These are phyloP conservation scores for Zosterops borbonicus DNA, from an alignment of 2,113 vertebrate genomes.

Conservation along the genomic window DNA sequence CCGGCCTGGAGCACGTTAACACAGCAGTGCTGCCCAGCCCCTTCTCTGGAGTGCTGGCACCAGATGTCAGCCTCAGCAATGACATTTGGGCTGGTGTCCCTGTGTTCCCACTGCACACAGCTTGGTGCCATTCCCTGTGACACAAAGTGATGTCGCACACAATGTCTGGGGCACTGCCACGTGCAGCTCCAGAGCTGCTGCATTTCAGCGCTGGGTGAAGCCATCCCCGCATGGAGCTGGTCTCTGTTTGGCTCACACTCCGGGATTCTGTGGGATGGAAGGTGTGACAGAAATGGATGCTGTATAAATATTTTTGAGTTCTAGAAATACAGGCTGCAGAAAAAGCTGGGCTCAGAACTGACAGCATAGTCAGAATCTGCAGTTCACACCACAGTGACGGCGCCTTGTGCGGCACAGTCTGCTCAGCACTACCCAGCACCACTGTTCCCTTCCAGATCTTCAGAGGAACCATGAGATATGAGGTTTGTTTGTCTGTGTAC, in stretches of 20 bases:
- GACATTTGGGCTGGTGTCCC: background rate
- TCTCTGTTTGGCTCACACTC: background rate
- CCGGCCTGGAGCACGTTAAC: accelerated
- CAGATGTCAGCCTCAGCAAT: background rate
- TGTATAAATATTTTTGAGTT: slow-evolving; percentile 16
- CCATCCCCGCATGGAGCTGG: accelerated
- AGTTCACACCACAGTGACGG: background rate
- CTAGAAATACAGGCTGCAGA: background rate
- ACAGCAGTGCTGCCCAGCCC: background rate
- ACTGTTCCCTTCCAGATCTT: background rate
- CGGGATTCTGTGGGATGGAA: background rate
- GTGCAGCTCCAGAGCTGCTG: background rate
- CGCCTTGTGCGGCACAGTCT: background rate
- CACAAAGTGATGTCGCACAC: background rate
- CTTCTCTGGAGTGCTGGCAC: background rate
- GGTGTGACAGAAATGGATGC: background rate
- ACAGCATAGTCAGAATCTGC: background rate
- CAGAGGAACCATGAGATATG: background rate
- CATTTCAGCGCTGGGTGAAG: background rate
- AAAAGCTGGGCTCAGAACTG: background rate
- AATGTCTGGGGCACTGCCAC: background rate
- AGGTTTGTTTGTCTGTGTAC: background rate
- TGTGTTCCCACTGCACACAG: background rate
- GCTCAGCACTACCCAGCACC: background rate
- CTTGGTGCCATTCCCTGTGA: background rate